Base-by-base conservation (phyloP, 2,888 invertebrate genomes). In the Metallyticus violacea region DNA sequence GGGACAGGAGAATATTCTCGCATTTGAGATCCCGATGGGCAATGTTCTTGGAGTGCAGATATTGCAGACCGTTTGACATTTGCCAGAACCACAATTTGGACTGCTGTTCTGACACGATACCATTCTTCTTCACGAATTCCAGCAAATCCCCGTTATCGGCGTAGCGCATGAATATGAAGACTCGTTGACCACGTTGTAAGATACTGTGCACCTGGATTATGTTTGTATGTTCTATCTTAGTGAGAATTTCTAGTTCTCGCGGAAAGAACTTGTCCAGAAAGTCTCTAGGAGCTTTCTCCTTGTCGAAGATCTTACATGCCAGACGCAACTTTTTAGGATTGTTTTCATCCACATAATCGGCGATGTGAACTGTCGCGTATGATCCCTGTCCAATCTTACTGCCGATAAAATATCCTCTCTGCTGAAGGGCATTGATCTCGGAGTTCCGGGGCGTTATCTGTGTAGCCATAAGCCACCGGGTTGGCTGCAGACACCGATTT, bases 11-110 rank as follows among this genome's bases (percentile, higher is more conserved):
- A 89, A 98, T 96, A 91, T 98, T 98, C 92, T 98, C 98, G 91
- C 98, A 98, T 92, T 98, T 98, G n/a, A 98, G 92, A 91, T 98
- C 98, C 85, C 98, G 94, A 91, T 98, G 98, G 1, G 97, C 97
- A 88, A 98, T 97, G 89, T 97, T 96, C 90, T 96, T 95, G 88
- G 94, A 93, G 91, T 98, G 98, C 26, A 98, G 93, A 91, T 98
- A 98, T 89, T 96, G 95, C 22, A 98, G 92, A 0, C 97, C 97
- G 90, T 95, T 95, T 25, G 95, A 94, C 95, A 98, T 97, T 92
- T 97, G 97, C 88, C 95, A 93, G 91, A 97, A 98, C 97, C 97
- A 97, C 40, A 95, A 93, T 90, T 96, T 96, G 0, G 96, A 94
- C 91, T 97, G 97, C 87, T 95, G 94, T 91, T 97, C 97, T 6